Evolutionary conservation across 2,797 vertebrate species (phyloP), one percentile per base, ranked within the genome.

Genomic region (Neoniphon sammara): DNA sequence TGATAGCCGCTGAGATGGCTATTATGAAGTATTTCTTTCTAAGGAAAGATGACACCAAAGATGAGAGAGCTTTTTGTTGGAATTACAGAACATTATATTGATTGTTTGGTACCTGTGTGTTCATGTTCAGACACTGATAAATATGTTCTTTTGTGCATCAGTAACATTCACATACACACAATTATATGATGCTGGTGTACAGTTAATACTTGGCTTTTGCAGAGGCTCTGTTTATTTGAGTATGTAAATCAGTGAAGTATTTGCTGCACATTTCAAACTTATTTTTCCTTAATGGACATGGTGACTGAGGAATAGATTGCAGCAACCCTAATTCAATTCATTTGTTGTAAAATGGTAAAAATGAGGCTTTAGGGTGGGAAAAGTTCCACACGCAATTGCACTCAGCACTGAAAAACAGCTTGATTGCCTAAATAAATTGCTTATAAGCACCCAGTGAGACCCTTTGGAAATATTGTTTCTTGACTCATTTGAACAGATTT

Each of bases 371-470:
- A 5, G 1, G 5, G 4, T 15, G 7, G 34, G 18, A 53, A 30
- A 42, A 18, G 1, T 5, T 25, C 11, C 42, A 61, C 30, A 34
- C 21, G 39, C 30, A 39, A 17, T 25, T 30, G 18, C 27, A 42
- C 39, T 12, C 39, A 64, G 10, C 6, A 8, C 0, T 47, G 11
- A 56, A 27, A 27, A 64, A 60, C 23, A 50, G 2, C 52, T 49
- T 59, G 11, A 66, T 36, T 66, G 14, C 64, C 21, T 15, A 23
- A 56, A 75, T 70, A 34, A 79, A 76, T 53, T 49, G n/a, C 34
- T 2, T 23, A 20, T 62, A 39, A 69, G 44, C 15, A 55, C 4
- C 23, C 10, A 27, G 60, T 55, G 18, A 69, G 53, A 34, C 20
- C 9, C 50, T 59, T 20, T n/a, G 8, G 23, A 34, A 36, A 63